Evolutionary conservation across 2,888 invertebrate species (phyloP).

Genomic region (Metopia argyrocephala): DNA sequence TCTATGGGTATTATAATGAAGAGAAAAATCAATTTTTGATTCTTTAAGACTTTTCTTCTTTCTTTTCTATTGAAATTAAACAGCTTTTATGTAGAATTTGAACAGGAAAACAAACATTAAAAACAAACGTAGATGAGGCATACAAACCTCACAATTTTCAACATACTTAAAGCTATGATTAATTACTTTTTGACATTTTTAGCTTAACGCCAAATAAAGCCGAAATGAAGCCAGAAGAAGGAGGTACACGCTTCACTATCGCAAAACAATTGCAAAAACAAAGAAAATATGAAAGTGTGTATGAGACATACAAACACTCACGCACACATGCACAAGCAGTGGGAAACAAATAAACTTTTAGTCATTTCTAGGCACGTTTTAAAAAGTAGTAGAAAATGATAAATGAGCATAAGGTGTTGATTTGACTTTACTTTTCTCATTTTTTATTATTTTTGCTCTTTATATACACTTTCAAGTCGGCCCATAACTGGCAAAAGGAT

Average conservation of each 20-base stretch:
- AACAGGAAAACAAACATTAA: constrained; percentile 55
- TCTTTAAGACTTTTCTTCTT: not conserved
- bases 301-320: too few relatives aligned
- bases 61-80: constrained; percentile 37
- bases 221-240: not conserved
- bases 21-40: constrained; percentile 17
- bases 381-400: constrained; percentile 48
- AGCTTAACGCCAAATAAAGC: constrained; percentile 42
- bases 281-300: too few relatives aligned
- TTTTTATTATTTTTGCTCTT: not conserved
- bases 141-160: constrained; percentile 62
- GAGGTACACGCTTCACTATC: constrained; percentile 5
- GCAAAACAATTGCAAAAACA: constrained; percentile 49
- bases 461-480: not conserved
- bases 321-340: not conserved
- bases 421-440: constrained; percentile 49
- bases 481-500: constrained; percentile 42
- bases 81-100: constrained; percentile 34
- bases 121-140: constrained; percentile 47
- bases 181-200: constrained; percentile 63
- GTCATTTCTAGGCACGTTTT: constrained; percentile 53
- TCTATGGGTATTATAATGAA: too few relatives aligned
- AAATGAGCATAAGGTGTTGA: constrained; percentile 63
- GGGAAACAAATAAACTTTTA: constrained; percentile 38
- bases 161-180: constrained; percentile 64